These are phyloP conservation scores for Pemphredon lugubris DNA, from an alignment of 2,888 invertebrate species.

Conservation along the genomic window DNA sequence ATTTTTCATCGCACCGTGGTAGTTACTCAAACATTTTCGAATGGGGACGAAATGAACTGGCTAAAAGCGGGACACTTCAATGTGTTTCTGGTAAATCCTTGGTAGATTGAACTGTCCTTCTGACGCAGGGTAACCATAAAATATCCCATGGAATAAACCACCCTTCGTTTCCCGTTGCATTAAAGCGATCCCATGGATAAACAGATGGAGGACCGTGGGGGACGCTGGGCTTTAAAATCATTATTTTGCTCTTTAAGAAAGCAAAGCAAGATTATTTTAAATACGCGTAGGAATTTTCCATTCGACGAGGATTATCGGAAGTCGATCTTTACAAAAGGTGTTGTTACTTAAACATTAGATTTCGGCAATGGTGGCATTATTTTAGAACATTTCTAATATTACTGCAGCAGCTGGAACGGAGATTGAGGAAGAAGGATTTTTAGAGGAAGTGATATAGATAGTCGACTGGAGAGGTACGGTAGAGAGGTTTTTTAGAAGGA, in stretches of 20 bases:
- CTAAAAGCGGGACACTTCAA: slow-evolving; percentile 56
- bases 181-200: slow-evolving; percentile 74
- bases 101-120: slow-evolving; percentile 74
- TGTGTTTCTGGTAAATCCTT: slow-evolving; percentile 69
- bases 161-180: slow-evolving; percentile 69
- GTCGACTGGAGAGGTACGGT: no score
- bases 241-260: slow-evolving; percentile 1
- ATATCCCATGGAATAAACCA: slow-evolving; percentile 67
- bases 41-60: slow-evolving; percentile 35
- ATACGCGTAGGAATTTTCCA: background rate
- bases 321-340: no score
- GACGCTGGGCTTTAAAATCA: slow-evolving; percentile 44
- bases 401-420: no score
- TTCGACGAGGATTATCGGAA: background rate
- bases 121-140: slow-evolving; percentile 72
- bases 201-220: slow-evolving; percentile 60
- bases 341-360: no score
- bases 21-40: background rate
- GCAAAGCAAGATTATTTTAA: background rate
- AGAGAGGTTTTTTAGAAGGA: no score
- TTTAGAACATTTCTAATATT: no score
- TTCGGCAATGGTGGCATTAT: no score
- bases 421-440: no score
- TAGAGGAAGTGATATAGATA: no score
- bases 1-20: no score